Conservation (phyloP, 2,888 invertebrate species). For the Rotaria socialis region DNA sequence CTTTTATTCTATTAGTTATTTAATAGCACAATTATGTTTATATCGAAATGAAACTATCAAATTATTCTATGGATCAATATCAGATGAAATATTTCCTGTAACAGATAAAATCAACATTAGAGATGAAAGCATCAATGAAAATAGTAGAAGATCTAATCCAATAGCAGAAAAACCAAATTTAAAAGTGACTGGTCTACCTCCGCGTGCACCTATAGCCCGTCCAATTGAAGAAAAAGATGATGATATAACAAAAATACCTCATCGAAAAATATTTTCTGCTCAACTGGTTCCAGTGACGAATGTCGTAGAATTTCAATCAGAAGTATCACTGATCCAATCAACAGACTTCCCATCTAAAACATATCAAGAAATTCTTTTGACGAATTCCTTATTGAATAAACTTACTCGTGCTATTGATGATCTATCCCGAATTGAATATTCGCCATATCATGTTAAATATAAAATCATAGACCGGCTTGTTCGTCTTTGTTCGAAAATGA, state of each 20-base stretch:
- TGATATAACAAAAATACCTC: too few species aligned
- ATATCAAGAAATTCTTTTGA: not conserved
- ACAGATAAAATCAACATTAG: not conserved
- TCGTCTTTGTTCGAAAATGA: slow-evolving; percentile 25
- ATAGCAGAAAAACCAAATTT: not conserved
- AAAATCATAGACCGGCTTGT: slow-evolving; percentile 9
- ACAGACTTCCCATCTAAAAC: not conserved
- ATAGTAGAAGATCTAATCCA: not conserved
- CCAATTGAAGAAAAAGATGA: not conserved
- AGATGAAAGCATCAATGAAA: not conserved
- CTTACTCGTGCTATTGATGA: not conserved
- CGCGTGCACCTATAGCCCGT: not conserved
- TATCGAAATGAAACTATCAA: not conserved
- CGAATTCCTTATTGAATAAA: not conserved
- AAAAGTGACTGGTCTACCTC: not conserved
- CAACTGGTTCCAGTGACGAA: too few species aligned
- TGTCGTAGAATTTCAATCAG: too few species aligned
- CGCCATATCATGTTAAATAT: slow-evolving; percentile 6
- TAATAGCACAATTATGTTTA: not conserved
- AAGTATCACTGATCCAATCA: too few species aligned
- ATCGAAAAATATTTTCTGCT: too few species aligned
- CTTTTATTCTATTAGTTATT: not conserved
- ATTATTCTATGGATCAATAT: not conserved
- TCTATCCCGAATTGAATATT: not conserved
- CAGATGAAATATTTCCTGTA: not conserved